Conservation (phyloP, 2,113 vertebrate species). For the Tragelaphus strepsiceros region DNA sequence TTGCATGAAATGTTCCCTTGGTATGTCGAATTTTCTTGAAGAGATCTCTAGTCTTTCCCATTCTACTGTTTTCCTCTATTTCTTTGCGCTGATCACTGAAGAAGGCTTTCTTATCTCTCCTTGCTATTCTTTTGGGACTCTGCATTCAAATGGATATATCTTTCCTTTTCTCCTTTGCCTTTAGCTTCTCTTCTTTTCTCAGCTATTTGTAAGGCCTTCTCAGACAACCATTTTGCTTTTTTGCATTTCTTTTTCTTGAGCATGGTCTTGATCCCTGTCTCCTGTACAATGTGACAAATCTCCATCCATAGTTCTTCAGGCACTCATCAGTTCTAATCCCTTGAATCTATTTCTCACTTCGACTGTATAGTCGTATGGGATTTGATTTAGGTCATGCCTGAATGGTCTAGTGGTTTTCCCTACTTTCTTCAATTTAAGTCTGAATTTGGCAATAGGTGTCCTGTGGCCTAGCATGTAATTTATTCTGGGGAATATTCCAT, state of each 20-base stretch:
- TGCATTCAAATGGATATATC: not conserved
- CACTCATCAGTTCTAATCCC: not conserved
- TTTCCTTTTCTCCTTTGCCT: not conserved
- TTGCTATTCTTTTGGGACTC: not conserved
- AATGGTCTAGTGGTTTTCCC: not conserved
- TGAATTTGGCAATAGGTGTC: not conserved
- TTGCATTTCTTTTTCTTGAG: not conserved
- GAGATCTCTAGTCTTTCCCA: not conserved
- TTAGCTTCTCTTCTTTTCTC: not conserved
- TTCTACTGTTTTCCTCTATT: not conserved
- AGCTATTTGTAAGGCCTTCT: not conserved
- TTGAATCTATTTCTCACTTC: not conserved
- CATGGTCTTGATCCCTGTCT: not conserved
- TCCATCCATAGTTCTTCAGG: not conserved
- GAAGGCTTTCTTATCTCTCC: not conserved
- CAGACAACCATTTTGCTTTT: not conserved
- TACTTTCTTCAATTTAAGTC: not conserved
- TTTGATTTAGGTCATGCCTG: not conserved
- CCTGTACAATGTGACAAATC: not conserved
- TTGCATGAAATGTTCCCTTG: not conserved
- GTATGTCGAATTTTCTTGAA: not conserved
- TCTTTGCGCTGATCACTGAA: not conserved
- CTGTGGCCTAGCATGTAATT: not conserved
- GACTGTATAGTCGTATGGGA: not conserved
- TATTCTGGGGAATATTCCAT: not conserved